Conservation (phyloP, 2,113 vertebrate genomes). For the Ammospiza caudacuta region DNA sequence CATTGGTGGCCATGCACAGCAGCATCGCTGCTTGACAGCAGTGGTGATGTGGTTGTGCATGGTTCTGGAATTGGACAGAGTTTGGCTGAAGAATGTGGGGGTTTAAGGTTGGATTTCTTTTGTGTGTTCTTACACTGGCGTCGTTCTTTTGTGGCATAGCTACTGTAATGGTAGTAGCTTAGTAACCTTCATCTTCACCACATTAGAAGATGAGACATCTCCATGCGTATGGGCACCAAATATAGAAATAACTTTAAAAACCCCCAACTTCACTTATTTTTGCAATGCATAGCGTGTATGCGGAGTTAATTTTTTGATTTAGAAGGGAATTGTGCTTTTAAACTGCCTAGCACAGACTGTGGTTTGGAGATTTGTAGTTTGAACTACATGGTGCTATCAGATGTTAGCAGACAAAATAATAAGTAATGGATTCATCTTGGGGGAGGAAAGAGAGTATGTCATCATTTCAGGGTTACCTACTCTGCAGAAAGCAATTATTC, state of each 20-base stretch:
- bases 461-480: neutral
- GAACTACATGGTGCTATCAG: neutral
- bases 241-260: neutral
- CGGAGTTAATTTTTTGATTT: neutral
- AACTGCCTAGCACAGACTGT: neutral
- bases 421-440: neutral
- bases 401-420: neutral
- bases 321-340: neutral
- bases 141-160: neutral
- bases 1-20: accelerated
- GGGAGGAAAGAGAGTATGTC: neutral
- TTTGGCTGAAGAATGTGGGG: neutral
- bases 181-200: neutral
- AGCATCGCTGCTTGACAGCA: neutral
- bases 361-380: neutral
- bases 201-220: neutral
- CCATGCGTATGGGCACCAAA: neutral
- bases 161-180: neutral
- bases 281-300: neutral
- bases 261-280: neutral
- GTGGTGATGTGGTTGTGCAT: accelerated
- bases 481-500: neutral
- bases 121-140: neutral
- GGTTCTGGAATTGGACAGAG: neutral
- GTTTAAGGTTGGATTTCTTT: neutral